Evolutionary conservation across 2,888 invertebrate species (phyloP), one percentile per base, ranked within the genome.

Genomic region (Perdita meconis): DNA sequence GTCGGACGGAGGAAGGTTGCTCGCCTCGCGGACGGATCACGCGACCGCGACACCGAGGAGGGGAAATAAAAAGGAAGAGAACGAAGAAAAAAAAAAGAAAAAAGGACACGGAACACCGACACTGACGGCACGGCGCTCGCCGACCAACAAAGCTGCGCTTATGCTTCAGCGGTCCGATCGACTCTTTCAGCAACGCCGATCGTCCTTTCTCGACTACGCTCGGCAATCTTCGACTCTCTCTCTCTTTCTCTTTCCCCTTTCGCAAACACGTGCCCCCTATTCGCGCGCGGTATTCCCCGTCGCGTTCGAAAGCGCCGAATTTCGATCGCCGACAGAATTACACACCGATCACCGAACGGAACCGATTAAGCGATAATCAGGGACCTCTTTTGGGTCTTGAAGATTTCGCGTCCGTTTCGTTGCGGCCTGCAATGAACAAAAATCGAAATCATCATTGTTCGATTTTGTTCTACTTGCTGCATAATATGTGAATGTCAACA

Each of bases 141-240:
- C 78, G 65, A 65, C 72, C 30, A 63, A 79, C 57, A 59, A 76
- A 76, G 50, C 57, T 56, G 8, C 65, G 55, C 64, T 47, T 53
- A 50, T 42, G 26, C 55, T 53, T 34, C 26, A 22, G 22, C 36
- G 12, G 30, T 8, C 64, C 22, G 51, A 72, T 67, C 72, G 79
- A 78, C 78, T 68, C 64, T 72, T 30, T 63, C 42, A 51, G 56
- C 16, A 59, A 38, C 26, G 57, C n/a, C 8, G 60, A 53, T 69
- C 78, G 74, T 65, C 44, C 50, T 50, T 24, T 61, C 68, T 53
- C 79, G 79, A 50, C 40, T 8, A 1, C 4, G 10, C 53, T 79
- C 79, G 78, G 68, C 64, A 40, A 40, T 50, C 64, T 60, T 65
- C 79, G 79, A 59, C 42, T 50, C 51, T 42, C 42, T 61, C 55